Evolutionary conservation across 2,797 vertebrate species (phyloP), one percentile per base, ranked within the genome.

Genomic region (Australoheros facetus): DNA sequence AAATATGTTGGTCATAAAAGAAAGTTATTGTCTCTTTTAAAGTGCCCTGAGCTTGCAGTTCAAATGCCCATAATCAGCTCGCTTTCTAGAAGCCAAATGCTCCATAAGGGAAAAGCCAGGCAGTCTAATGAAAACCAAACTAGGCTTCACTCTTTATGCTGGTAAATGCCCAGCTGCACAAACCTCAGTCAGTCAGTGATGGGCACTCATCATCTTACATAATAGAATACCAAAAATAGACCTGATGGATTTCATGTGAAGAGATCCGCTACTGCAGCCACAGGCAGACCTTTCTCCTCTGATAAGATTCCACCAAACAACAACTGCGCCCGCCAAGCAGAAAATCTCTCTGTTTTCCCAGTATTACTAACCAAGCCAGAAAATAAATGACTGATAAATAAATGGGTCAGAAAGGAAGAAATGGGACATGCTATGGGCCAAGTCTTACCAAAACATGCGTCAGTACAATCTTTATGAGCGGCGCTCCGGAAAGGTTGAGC

Each of bases 391-490:
- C 26, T 1, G 45, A 56, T 69, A 55, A 71, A 80, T 37, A 70
- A 30, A 34, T 39, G 23, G 81, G 75, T 80, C 54, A 48, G 56
- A 56, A 7, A 4, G 21, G 37, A 70, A 80, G 64, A 79, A 56
- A 1, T 51, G 7, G 16, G 32, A 39, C 51, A 23, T 16, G 4
- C 3, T 9, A 5, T 6, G 2, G 14, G 26, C 8, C 9, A 14
- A 23, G 17, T 91, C 97, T 96, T 93, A 99, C 98, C 97, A 98
- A 73, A 2, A 88, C 89, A 84, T 99, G 98, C 3, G 90, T 92
- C 56, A 99, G 96, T 70, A 96, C 96, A 56, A 99, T 96, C 39
- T 96, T 96, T 87, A 99, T 95, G 48, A 99, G 96, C 0, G 98
- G 98, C 0, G 95, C 93, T 19, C 96, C 96, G 0, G 97, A 98